Conservation (phyloP, 2,888 invertebrate genomes). For the Teinopalpus imperialis region DNA sequence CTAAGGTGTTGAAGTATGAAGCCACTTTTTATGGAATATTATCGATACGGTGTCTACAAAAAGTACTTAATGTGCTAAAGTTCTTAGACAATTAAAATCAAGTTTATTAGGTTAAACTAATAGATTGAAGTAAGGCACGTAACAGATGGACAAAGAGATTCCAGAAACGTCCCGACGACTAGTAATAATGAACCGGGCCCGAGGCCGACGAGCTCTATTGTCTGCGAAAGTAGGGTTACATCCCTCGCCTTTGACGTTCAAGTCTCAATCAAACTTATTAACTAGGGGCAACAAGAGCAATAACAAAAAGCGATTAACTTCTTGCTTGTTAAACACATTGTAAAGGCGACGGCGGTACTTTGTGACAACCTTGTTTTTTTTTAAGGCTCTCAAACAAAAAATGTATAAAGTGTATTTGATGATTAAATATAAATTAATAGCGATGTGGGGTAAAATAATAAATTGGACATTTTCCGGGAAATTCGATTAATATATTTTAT, state of each 20-base stretch:
- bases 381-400: too few relatives aligned
- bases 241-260: constrained; percentile 46
- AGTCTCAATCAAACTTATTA: constrained; percentile 50
- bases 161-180: constrained; percentile 48
- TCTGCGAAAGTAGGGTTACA: constrained; percentile 43
- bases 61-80: constrained; percentile 2
- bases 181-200: constrained; percentile 56
- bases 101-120: constrained; percentile 41
- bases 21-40: too few relatives aligned
- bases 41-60: too few relatives aligned
- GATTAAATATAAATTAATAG: constrained; percentile 50
- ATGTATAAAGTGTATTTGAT: too few relatives aligned
- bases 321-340: constrained; percentile 9
- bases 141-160: constrained; percentile 61
- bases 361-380: constrained; percentile 53
- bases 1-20: too few relatives aligned
- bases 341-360: constrained; percentile 14
- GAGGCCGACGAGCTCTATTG: constrained; percentile 46
- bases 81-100: constrained; percentile 38
- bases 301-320: constrained; percentile 20
- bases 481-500: constrained; percentile 9
- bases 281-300: constrained; percentile 29
- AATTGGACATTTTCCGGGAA: constrained; percentile 27
- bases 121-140: constrained; percentile 49
- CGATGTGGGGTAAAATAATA: constrained; percentile 35